Evolutionary conservation across 1,140 invertebrate species (phyloP), one percentile per base, ranked within the genome.

Genomic region (Bombus terrestris): DNA sequence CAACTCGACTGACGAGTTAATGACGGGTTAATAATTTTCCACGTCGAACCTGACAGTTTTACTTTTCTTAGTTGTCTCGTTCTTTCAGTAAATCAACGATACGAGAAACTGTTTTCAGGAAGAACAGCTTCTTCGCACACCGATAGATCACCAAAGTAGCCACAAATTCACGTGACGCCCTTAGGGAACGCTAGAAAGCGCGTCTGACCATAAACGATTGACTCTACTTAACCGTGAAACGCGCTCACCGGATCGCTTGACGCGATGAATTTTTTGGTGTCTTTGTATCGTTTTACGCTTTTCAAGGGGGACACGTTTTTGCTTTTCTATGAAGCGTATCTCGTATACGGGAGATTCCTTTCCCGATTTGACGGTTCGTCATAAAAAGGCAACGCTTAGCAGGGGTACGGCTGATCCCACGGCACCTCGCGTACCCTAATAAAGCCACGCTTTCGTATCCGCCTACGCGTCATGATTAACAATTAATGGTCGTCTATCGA

Each of bases 401-500:
- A 66, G 87, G 43, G 68, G 18, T 35, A 25, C 76, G 83, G 57
- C 62, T 53, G 79, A 83, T 89, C 88, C 47, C 82, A 83, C 85
- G 81, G 62, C 80, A 43, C 69, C 68, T 35, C 43, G 77, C 15
- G 78, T 77, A 80, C 59, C 89, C 90, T 91, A 88, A 92, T 92
- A 92, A 92, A 91, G 90, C 72, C 76, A 68, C 77, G 88, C 87
- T 92, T 88, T 92, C 90, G 88, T 83, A 92, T 92, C 90, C 92
- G 92, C 90, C 90, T 92, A 92, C 92, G 91, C 90, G 89, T 82
- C 83, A 86, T 76, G 92, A 92, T 92, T 92, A 92, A 91, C 87
- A 89, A 92, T 92, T 87, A 86, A 92, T 39, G 74, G 39, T 76
- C 86, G 77, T 32, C 69, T 68, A 64, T 85, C 77, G 89, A 90